Evolutionary conservation across 1,140 invertebrate genomes (phyloP).

Genomic region (Temnothorax nylanderi): DNA sequence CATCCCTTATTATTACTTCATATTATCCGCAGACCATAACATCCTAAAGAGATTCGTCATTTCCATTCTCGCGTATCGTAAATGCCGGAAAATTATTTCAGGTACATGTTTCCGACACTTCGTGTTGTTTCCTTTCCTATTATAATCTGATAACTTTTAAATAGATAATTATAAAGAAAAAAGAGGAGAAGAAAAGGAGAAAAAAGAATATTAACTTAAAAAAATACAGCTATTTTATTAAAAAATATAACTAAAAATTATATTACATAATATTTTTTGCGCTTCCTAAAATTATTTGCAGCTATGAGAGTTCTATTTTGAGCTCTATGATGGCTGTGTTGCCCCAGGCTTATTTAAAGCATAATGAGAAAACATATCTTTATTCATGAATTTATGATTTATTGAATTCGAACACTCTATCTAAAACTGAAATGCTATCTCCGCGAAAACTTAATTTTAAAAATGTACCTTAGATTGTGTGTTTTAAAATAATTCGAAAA

Average conservation of each 20-base stretch:
- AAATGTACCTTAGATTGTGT: not conserved
- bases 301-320: too few relatives aligned
- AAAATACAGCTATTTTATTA: not conserved
- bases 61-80: slow-evolving; percentile 58
- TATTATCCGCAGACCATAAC: slow-evolving; percentile 43
- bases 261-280: not conserved
- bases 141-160: not conserved
- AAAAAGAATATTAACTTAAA: not conserved
- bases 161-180: not conserved
- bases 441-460: not conserved
- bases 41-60: slow-evolving; percentile 15
- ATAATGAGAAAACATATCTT: not conserved
- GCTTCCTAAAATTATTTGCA: not conserved
- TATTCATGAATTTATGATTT: not conserved
- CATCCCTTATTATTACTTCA: slow-evolving; percentile 19
- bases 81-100: slow-evolving; percentile 4
- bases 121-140: slow-evolving; percentile 20
- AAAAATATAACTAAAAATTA: too few relatives aligned
- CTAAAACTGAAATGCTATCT: not conserved
- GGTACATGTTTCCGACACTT: not conserved
- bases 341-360: not conserved
- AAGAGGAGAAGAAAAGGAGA: not conserved
- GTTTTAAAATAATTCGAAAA: not conserved
- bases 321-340: not conserved
- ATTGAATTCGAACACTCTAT: not conserved